phyloP scores from a whole-genome alignment of 2,888 invertebrate genomes.

The Sicus ferrugineus region DNA sequence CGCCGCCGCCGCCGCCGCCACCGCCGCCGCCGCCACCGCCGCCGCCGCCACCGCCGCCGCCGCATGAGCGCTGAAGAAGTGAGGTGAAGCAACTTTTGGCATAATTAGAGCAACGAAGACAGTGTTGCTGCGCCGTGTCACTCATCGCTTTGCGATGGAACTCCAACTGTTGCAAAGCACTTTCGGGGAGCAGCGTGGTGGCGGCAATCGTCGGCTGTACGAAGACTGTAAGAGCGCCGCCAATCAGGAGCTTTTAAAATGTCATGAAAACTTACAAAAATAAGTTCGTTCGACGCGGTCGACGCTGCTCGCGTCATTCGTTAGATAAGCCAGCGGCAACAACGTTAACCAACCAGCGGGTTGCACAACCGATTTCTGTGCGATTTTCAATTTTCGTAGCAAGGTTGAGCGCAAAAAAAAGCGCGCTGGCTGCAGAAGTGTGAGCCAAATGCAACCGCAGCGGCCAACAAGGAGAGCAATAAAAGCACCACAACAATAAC shows the following conservation, averaged over 20 bases:
- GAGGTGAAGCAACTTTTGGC: not conserved
- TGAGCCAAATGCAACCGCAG: constrained; percentile 5
- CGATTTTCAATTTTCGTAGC: constrained; percentile 28
- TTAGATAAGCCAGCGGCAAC: constrained; percentile 4
- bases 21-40: too few species aligned
- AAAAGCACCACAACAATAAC: not conserved
- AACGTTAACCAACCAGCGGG: constrained; percentile 9
- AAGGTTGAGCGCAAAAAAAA: constrained; percentile 28
- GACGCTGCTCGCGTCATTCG: not conserved
- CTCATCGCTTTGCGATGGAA: too few species aligned
- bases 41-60: too few species aligned
- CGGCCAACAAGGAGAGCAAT: constrained; percentile 4
- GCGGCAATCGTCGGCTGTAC: not conserved
- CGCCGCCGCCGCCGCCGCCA: too few species aligned
- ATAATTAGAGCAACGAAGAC: not conserved
- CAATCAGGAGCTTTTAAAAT: not conserved
- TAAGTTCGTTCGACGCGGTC: not conserved
- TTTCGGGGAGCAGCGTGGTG: not conserved
- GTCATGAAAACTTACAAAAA: constrained; percentile 18
- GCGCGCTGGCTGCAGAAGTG: not conserved
- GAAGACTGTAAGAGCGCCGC: not conserved
- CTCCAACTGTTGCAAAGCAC: not conserved
- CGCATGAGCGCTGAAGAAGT: too few species aligned
- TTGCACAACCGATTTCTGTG: constrained; percentile 5
- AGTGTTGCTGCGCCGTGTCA: not conserved